Base-by-base conservation (phyloP, 2,888 invertebrate species). In the Dicycla oo region DNA sequence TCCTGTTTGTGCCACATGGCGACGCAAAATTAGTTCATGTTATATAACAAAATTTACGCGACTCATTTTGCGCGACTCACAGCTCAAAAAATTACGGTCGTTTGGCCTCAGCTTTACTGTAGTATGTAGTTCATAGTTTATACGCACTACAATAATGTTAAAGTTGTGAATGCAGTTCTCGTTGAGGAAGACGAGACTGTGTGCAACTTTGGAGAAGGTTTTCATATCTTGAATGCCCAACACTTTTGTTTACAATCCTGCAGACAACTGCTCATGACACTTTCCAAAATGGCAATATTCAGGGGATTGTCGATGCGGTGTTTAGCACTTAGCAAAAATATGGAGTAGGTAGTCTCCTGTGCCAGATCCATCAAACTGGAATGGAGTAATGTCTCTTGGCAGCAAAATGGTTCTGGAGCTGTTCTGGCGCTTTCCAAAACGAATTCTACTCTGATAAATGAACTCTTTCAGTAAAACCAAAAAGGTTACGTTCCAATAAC, bases 161-260 rank as follows among this genome's bases (percentile, higher is more conserved):
- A 57, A 66, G 54, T 53, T 76, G n/a, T 64, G 10, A 51, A 60
- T 64, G n/a, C 30, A 65, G n/a, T 61, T 54, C 56, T 38, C 26
- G 40, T 26, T 57, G n/a, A 3, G 18, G 10, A 47, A 43, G 26
- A 63, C 15, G 20, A 45, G 20, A 8, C 6, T 40, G 26, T 18
- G 13, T 40, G 8, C 34, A 18, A 40, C 45, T 62, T 56, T 40
- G 18, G 15, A 54, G 26, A 58, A 43, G 26, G 8, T 20, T 43
- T n/a, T 23, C 6, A 49, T n/a, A 23, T 26, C 13, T 30, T 43
- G 26, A 7, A 26, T 53, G 8, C 6, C 23, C 1, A 15, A 23
- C 6, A 51, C 7, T 8, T 34, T 11, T 7, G 38, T 26, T 10
- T 65, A 43, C 10, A 6, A 5, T 13, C 20, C 11, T 7, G 23